Evolutionary conservation across 2,888 invertebrate species (phyloP).

Genomic region (Macrophya alboannulata): DNA sequence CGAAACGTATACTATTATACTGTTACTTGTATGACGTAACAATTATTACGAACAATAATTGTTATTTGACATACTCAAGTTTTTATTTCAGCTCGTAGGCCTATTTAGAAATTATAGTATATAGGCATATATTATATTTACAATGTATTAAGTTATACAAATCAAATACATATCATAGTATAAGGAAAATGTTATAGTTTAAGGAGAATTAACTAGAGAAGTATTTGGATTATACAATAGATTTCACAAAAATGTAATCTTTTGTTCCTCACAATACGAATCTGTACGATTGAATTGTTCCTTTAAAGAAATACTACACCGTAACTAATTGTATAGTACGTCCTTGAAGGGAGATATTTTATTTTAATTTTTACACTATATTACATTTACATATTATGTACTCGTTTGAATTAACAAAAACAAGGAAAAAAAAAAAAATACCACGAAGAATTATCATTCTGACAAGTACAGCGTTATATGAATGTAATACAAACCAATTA

Average conservation of each 20-base stretch:
- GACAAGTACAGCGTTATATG: conserved; percentile 18
- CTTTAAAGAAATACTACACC: background rate
- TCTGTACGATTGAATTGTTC: conserved; percentile 6
- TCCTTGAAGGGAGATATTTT: conserved; percentile 6
- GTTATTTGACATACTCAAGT: conserved; percentile 41
- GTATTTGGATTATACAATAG: conserved; percentile 54
- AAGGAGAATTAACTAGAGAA: conserved; percentile 59
- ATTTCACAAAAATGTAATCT: conserved; percentile 38
- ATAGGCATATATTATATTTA: conserved; percentile 48
- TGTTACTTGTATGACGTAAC: conserved; percentile 46
- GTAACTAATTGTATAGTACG: background rate
- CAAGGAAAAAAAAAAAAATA: background rate
- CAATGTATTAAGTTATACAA: conserved; percentile 45
- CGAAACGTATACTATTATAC: conserved; percentile 62
- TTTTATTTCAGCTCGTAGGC: conserved; percentile 38
- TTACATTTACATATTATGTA: conserved; percentile 12
- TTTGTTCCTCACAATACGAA: background rate
- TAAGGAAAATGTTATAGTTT: conserved; percentile 60
- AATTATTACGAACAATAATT: conserved; percentile 40
- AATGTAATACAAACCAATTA: conserved; percentile 16
- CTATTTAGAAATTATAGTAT: conserved; percentile 50
- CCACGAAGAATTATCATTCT: background rate
- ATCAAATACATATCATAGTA: conserved; percentile 61
- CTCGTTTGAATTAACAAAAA: background rate
- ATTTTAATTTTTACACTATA: background rate